Evolutionary conservation across 2,113 vertebrate species (phyloP), one percentile per base, ranked within the genome.

Genomic region (Hirundichthys speculiger): DNA sequence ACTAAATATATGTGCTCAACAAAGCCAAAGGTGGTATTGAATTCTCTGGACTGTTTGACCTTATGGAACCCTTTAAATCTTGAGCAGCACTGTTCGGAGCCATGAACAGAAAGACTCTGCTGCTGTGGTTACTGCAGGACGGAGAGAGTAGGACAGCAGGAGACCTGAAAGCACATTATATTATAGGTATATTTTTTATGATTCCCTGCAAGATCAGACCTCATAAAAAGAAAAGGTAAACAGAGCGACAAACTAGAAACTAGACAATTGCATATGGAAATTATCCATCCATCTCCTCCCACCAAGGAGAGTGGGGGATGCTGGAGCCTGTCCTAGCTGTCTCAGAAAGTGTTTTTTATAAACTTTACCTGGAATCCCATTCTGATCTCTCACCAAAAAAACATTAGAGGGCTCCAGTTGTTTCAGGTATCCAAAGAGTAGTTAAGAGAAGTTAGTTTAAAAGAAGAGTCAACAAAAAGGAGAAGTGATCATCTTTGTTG

Each of bases 391-490:
- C 40, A 0, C 15, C n/a, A n/a, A 58, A 21, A 25, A 47, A 45
- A 59, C 30, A 9, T 27, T 34, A 9, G 30, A 34, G 6, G 11
- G 7, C 30, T 34, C 30, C n/a, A 7, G 30, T 7, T 34, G 30
- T 34, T 34, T 34, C 30, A 34, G 3, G 7, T 7, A n/a, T n/a
- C n/a, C n/a, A n/a, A n/a, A n/a, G n/a, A n/a, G n/a, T n/a, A n/a
- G n/a, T n/a, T n/a, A n/a, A n/a, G n/a, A n/a, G n/a, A n/a, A n/a
- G n/a, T n/a, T n/a, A n/a, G n/a, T n/a, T n/a, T n/a, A n/a, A n/a
- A n/a, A n/a, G n/a, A n/a, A n/a, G n/a, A n/a, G n/a, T n/a, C n/a
- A 46, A 78, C 68, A 75, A 77, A 86, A 84, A 85, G 79, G 56
- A 64, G 49, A 72, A 63, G 78, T 59, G 67, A 68, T 74, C 51